Evolutionary conservation across 2,113 vertebrate species (phyloP), one percentile per base, ranked within the genome.

Genomic region (Oreochromis niloticus): DNA sequence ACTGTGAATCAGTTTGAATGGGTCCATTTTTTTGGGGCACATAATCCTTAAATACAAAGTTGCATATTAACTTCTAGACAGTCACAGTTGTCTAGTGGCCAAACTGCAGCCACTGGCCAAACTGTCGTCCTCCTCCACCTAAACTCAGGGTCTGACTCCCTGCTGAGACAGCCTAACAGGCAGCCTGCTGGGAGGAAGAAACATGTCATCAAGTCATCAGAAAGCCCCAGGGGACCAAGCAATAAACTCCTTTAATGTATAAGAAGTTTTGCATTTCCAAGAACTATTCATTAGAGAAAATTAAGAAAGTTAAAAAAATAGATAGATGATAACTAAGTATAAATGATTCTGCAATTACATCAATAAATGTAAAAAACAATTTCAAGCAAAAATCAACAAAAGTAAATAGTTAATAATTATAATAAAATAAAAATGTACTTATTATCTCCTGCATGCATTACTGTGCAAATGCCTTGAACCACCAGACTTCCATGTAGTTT

Each of bases 51-150:
- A 73, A 63, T 34, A 32, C 17, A 79, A 83, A 75, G 22, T 6
- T 73, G 7, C 16, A 52, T 30, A 63, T 24, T 46, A 84, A 86
- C 52, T 39, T 86, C 9, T 61, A 90, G 85, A 88, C 50, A 79
- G 7, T 34, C 6, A 9, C 90, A 88, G 95, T 93, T 93, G 87
- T 39, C 11, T 83, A 63, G 46, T 27, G 92, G 91, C 91, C 95
- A 96, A 96, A 96, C 89, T 96, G 95, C 56, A 90, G 92, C 93
- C 66, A 17, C 54, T 16, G 81, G 86, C 92, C 95, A 96, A 95
- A 95, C 93, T 96, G 95, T 79, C n/a, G 52, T 90, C 92, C 88
- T 90, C 84, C 88, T 92, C 80, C 85, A 87, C 82, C 83, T 87
- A 90, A 85, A 91, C 81, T 87, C 57, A 82, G 87, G 85, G 75